phyloP scores from a whole-genome alignment of 2,797 vertebrate genomes.

The Buphagus erythrorhynchus region DNA sequence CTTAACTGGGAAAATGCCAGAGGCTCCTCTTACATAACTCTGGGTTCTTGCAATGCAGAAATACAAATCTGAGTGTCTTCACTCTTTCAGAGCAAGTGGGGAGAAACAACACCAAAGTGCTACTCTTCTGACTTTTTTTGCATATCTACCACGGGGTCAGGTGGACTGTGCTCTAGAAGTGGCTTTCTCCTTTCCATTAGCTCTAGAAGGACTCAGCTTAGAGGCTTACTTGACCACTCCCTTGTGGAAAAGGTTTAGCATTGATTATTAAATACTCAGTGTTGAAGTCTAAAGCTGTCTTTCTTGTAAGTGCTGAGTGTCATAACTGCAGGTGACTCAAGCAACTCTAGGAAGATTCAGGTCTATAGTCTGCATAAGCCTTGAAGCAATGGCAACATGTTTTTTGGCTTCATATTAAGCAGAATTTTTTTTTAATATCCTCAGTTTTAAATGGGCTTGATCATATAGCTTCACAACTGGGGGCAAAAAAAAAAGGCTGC shows the following conservation, averaged over 20 bases:
- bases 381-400: background rate
- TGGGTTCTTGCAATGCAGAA: background rate
- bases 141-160: background rate
- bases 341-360: background rate
- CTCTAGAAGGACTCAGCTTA: background rate
- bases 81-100: background rate
- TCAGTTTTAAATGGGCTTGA: background rate
- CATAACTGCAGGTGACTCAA: background rate
- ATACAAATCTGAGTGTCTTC: background rate
- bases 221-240: background rate
- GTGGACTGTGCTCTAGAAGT: background rate
- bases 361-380: background rate
- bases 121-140: background rate
- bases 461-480: background rate
- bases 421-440: background rate
- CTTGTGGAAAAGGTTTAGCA: background rate
- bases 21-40: background rate
- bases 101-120: background rate
- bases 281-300: background rate
- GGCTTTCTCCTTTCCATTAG: background rate
- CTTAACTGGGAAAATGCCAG: background rate
- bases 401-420: background rate
- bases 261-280: background rate
- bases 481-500: background rate
- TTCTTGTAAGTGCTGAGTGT: rapidly evolving